Base-by-base conservation (phyloP, 2,797 vertebrate species). In the Mycteria americana region DNA sequence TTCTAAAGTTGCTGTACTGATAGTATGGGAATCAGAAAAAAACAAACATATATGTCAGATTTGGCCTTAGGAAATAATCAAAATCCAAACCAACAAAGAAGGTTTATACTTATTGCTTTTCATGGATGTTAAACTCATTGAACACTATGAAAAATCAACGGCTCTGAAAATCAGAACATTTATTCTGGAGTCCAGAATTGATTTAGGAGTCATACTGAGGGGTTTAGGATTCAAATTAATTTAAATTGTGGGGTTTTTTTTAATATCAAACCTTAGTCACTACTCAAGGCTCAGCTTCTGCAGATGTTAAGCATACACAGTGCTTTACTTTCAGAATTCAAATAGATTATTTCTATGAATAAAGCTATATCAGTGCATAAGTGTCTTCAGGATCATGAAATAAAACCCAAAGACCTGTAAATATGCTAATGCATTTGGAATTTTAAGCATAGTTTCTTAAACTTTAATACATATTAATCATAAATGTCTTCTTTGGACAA, bases 21-120 rank as follows among this genome's bases (percentile, higher is more conserved):
- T 53, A 53, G 4, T 10, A 56, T 4, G 2, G 13, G 25, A 85
- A 70, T 6, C 22, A 62, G 37, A 7, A 68, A 68, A 68, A 43
- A 63, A 5, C 4, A 6, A 5, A 11, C 12, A 6, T 14, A 2
- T 11, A 2, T 45, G 21, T 23, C 5, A 19, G 17, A 19, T 65
- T 85, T 85, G 9, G 2, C 21, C 16, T 46, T 46, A 27, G 21
- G 39, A 76, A 56, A 67, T 18, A n/a, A 51, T 35, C 11, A 51
- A 76, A 89, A 63, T 41, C 3, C 21, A 65, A 74, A 56, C 5
- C 11, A 64, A 48, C 4, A 68, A 37, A 57, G 21, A 33, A 12
- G 3, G 13, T 67, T 74, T 60, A 19, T 14, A 64, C 3, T 4
- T 37, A 7, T 5, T 51, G 13, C 0, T 65, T 48, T 64, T 73